These are phyloP conservation scores for Protaetia brevitarsis DNA, from an alignment of 1,140 invertebrate genomes.

Conservation along the genomic window DNA sequence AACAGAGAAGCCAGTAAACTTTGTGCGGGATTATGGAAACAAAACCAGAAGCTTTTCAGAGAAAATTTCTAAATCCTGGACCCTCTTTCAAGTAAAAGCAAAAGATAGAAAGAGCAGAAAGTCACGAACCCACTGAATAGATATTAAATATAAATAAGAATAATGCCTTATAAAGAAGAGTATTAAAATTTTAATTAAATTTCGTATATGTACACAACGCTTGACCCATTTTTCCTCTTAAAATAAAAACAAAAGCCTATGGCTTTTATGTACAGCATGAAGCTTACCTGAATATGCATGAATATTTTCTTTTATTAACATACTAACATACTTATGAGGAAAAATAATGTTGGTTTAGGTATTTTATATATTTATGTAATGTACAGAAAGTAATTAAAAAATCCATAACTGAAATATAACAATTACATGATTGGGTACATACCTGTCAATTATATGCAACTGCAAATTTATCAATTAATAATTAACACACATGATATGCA, in stretches of 20 bases:
- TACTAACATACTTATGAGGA: too few species aligned
- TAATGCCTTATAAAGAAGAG: background rate
- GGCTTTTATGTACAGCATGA: background rate
- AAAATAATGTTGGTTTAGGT: too few species aligned
- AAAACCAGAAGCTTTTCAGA: background rate
- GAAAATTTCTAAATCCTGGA: background rate
- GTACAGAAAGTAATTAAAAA: too few species aligned
- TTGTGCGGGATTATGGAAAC: slow-evolving; percentile 2
- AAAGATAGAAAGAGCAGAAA: too few species aligned
- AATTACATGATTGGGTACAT: too few species aligned
- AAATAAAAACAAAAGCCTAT: background rate
- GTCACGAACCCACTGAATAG: background rate
- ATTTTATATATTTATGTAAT: too few species aligned
- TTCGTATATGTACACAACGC: background rate
- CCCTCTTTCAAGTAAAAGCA: background rate
- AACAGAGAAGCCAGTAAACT: background rate
- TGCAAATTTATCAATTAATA: too few species aligned
- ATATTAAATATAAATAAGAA: slow-evolving; percentile 8
- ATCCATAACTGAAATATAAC: too few species aligned
- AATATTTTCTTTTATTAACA: too few species aligned
- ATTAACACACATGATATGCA: too few species aligned
- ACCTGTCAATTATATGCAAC: too few species aligned
- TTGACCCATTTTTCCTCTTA: background rate
- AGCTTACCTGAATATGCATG: background rate
- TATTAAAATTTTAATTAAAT: slow-evolving; percentile 9